phyloP scores from a whole-genome alignment of 1,140 invertebrate genomes.

The Drosophila carrolli region DNA sequence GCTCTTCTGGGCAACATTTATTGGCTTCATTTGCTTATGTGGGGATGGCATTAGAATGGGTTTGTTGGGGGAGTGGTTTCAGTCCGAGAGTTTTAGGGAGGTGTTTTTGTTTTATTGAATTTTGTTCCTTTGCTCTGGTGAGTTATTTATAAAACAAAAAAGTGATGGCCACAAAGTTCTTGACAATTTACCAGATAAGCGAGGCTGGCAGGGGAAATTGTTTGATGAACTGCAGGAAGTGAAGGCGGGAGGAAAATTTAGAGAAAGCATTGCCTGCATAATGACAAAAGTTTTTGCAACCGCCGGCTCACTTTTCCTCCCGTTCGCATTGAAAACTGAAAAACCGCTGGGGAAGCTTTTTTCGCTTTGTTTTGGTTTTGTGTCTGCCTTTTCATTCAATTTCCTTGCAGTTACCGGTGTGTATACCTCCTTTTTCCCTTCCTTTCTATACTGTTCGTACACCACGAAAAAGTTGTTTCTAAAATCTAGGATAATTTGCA shows the following conservation, averaged over 20 bases:
- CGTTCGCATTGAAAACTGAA: slow-evolving; percentile 4
- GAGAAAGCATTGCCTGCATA: slow-evolving; percentile 47
- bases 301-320: slow-evolving; percentile 5
- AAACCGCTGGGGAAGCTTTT: slow-evolving; percentile 10
- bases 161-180: slow-evolving; percentile 25
- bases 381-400: slow-evolving; percentile 51
- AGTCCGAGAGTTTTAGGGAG: slow-evolving; percentile 4
- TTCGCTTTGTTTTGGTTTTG: slow-evolving; percentile 26
- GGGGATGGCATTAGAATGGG: slow-evolving; percentile 32
- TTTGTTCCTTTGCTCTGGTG: slow-evolving; percentile 32
- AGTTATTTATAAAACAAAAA: slow-evolving; percentile 35
- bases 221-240: slow-evolving; percentile 15
- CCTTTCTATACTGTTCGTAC: neutral
- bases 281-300: slow-evolving; percentile 50
- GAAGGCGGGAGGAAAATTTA: slow-evolving; percentile 8
- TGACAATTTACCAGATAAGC: slow-evolving; percentile 43
- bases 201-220: slow-evolving; percentile 11
- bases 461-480: neutral
- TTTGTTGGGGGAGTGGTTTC: slow-evolving; percentile 23
- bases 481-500: too few species aligned
- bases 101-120: slow-evolving; percentile 59
- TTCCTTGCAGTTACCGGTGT: slow-evolving; percentile 50
- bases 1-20: slow-evolving; percentile 29
- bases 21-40: slow-evolving; percentile 55
- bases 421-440: slow-evolving; percentile 15